Evolutionary conservation across 1,140 invertebrate genomes (phyloP), one percentile per base, ranked within the genome.

Genomic region (Temnothorax longispinosus): DNA sequence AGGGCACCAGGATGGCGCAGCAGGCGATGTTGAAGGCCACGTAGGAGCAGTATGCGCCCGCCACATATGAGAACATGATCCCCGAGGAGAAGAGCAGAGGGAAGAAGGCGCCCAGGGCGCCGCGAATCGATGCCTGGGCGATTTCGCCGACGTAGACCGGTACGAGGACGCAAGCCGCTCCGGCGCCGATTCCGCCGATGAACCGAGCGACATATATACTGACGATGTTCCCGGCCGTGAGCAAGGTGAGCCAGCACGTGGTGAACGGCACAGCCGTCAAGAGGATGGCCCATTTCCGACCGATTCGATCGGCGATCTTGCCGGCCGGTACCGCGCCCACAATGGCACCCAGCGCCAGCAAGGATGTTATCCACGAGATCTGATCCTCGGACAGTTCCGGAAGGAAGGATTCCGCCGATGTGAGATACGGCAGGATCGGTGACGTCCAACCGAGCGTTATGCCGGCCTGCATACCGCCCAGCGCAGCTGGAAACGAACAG

Each of bases 121-220:
- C 97, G 72, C 97, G 93, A 6, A 97, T 94, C 10, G 96, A 95
- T 13, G 96, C 95, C 77, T 97, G 96, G 0, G 97, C 96, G 58
- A 97, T 97, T 94, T 98, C 97, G 58, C 96, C 96, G 10, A 96
- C 92, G 89, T 96, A 97, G 5, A 96, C 95, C 0, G 97, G 97
- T 4, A 96, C 96, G 41, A 96, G 96, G 2, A 97, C 96, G 72
- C 96, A 96, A 27, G 96, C 95, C 6, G 97, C 96, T 1, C 97
- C 97, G 65, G 96, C 95, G 0, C 96, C 96, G 21, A 97, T 91
- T 2, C 97, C 97, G 35, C 96, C 96, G 0, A 97, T 91, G 64
- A 97, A 96, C 44, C 97, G 95, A 0, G 97, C 97, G 5, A 96
- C 88, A 89, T 96, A 96, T 3, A 96, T 87, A 10, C 95, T 95